A percentile compares a stretch with the other conserved stretches of the same genome.
phyloP scores from a whole-genome alignment of 2,113 vertebrate genomes.

The Athene cunicularia region DNA sequence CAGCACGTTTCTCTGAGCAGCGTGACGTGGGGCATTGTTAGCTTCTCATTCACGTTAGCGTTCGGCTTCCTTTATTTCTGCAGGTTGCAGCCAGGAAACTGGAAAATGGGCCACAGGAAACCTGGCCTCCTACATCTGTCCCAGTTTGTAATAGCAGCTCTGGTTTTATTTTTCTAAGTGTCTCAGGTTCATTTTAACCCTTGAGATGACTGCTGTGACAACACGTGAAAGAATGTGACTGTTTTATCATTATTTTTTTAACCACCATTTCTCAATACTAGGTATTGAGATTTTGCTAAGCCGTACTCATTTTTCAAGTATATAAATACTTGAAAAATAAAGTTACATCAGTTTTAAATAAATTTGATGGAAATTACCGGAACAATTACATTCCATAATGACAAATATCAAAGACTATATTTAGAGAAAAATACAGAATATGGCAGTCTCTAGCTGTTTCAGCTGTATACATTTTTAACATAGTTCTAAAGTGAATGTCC shows the following conservation, averaged over 20 bases:
- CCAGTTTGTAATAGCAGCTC: slow-evolving; percentile 77
- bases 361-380: not conserved
- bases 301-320: not conserved
- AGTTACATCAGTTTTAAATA: not conserved
- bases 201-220: slow-evolving; percentile 16
- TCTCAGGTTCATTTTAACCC: slow-evolving; percentile 76
- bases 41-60: slow-evolving; percentile 66
- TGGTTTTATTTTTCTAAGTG: slow-evolving; percentile 78
- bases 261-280: not conserved
- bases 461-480: not conserved
- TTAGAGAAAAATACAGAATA: not conserved
- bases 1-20: slow-evolving; percentile 1
- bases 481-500: not conserved
- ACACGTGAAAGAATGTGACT: not conserved
- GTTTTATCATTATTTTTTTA: not conserved
- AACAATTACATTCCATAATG: not conserved
- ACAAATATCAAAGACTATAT: not conserved
- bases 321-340: not conserved
- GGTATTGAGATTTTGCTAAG: not conserved
- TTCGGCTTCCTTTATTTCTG: slow-evolving; percentile 76
- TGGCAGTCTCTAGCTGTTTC: not conserved
- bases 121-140: slow-evolving; percentile 84
- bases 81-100: slow-evolving; percentile 83
- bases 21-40: slow-evolving; percentile 40
- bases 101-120: slow-evolving; percentile 86